Percentiles rank a stretch among this genome's conserved stretches.
Conservation (phyloP, 2,113 vertebrate genomes). For the Strix uralensis region DNA sequence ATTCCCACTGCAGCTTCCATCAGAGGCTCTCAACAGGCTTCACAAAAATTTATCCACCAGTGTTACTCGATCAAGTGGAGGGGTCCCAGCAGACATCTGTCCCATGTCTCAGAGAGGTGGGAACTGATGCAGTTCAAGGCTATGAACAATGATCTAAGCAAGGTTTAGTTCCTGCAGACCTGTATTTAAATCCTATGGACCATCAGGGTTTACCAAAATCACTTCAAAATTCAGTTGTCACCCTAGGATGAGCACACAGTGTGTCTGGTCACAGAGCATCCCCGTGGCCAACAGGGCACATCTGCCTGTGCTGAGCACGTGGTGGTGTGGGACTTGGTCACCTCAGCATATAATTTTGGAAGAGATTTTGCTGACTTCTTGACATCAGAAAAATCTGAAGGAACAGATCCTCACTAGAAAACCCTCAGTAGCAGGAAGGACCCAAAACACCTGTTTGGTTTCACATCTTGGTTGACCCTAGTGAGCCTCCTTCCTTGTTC, state of each 20-base stretch:
- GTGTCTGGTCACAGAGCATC: neutral
- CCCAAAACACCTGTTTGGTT: neutral
- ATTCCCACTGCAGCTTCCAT: neutral
- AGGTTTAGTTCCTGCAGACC: neutral
- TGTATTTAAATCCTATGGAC: neutral
- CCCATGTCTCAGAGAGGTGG: neutral
- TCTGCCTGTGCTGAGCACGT: fast-evolving
- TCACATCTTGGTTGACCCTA: fast-evolving
- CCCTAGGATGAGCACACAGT: neutral
- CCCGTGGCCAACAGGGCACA: fast-evolving
- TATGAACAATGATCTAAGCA: neutral
- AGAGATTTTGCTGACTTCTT: neutral
- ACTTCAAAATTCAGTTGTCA: neutral
- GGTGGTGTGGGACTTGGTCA: neutral
- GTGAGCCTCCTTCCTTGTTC: neutral
- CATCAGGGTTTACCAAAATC: neutral
- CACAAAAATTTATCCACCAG: neutral
- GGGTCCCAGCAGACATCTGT: neutral
- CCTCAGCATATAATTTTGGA: fast-evolving
- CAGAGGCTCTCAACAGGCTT: neutral
- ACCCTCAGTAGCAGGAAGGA: neutral
- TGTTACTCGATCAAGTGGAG: fast-evolving
- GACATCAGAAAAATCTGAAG: neutral
- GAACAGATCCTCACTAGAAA: neutral
- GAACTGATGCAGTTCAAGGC: neutral